Evolutionary conservation across 2,888 invertebrate genomes (phyloP).

Genomic region (Ditylenchus weischeri): DNA sequence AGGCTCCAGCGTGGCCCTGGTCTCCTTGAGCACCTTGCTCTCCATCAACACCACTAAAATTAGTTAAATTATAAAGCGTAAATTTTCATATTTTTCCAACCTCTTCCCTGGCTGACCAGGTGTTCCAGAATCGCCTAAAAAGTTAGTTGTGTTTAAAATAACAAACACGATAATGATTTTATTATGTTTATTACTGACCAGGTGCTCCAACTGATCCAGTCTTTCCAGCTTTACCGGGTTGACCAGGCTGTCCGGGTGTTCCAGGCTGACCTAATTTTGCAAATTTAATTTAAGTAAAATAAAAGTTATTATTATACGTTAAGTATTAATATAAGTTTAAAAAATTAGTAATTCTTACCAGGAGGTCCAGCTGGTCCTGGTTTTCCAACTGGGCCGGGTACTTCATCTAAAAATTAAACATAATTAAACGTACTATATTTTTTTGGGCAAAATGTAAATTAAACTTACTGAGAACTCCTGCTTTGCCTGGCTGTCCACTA

Average conservation of each 20-base stretch:
- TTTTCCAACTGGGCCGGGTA: constrained; percentile 21
- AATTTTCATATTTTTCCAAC: constrained; percentile 4
- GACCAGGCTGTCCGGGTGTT: constrained; percentile 23
- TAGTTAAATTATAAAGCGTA: too few species aligned
- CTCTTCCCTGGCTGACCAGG: constrained; percentile 21
- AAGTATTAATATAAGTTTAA: too few species aligned
- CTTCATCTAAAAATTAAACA: constrained; percentile 21
- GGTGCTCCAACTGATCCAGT: neutral
- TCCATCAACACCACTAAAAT: neutral
- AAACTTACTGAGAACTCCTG: constrained; percentile 28
- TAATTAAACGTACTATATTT: too few species aligned
- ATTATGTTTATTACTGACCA: neutral
- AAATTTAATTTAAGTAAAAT: too few species aligned
- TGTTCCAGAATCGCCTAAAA: constrained; percentile 30
- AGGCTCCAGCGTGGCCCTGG: constrained; percentile 14
- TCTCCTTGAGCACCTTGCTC: constrained; percentile 14
- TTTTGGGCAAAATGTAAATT: neutral
- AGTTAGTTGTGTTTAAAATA: constrained; percentile 13
- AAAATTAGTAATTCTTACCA: neutral
- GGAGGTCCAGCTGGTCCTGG: constrained; percentile 19
- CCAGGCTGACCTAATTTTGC: constrained; percentile 6
- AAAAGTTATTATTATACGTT: too few species aligned
- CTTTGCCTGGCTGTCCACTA: constrained; percentile 26
- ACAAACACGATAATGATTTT: too few species aligned
- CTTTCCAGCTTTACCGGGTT: constrained; percentile 18